Evolutionary conservation across 2,888 invertebrate genomes (phyloP).

Genomic region (Dexiosoma caninum): DNA sequence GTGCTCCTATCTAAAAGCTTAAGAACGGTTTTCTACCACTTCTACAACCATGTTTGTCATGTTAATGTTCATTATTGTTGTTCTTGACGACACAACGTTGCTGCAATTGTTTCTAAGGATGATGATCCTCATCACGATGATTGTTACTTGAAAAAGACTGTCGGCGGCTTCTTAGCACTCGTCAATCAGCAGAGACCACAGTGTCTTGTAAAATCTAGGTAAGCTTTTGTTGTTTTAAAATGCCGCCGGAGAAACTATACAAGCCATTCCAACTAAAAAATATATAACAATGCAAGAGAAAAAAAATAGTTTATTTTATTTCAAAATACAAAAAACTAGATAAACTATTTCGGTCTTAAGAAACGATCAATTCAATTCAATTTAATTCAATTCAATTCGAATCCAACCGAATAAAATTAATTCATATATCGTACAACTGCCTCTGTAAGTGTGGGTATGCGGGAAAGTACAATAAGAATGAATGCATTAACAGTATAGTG

Average conservation of each 20-base stretch:
- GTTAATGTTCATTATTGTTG: conserved; percentile 36
- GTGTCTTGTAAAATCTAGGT: conserved; percentile 59
- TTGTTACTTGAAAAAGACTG: conserved; percentile 52
- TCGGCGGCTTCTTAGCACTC: conserved; percentile 62
- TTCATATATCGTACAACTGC: conserved; percentile 29
- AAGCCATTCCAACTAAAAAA: conserved; percentile 11
- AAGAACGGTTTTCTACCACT: conserved; percentile 3
- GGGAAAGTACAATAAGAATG: neutral
- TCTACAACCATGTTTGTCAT: conserved; percentile 51
- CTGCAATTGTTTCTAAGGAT: conserved; percentile 24
- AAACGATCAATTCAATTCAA: conserved; percentile 34
- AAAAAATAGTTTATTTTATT: conserved; percentile 1
- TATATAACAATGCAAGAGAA: conserved; percentile 30
- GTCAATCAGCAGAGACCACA: conserved; percentile 63
- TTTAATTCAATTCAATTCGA: too few species aligned
- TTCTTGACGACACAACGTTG: conserved; percentile 23
- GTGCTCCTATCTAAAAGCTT: too few species aligned
- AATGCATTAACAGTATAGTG: conserved; percentile 5
- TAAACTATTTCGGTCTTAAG: conserved; percentile 39
- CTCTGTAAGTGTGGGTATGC: neutral
- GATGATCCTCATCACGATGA: conserved; percentile 29
- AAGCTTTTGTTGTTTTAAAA: conserved; percentile 46
- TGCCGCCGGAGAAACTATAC: conserved; percentile 42
- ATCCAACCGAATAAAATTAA: conserved; percentile 39
- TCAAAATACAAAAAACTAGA: conserved; percentile 30